Base-by-base conservation (phyloP, 1,140 invertebrate genomes). In the Leguminivora glycinivorella region DNA sequence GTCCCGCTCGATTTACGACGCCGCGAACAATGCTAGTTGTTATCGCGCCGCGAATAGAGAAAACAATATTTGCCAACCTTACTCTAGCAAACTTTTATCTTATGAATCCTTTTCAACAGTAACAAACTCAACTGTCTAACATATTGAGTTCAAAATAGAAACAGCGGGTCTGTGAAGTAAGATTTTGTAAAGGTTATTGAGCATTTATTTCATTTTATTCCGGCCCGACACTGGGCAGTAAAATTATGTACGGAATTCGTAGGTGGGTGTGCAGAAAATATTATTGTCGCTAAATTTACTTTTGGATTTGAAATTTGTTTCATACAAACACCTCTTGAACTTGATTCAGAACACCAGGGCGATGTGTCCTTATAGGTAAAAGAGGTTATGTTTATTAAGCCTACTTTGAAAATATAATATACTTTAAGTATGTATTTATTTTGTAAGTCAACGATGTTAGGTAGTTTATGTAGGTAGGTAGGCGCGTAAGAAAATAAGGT, bases 11-110 rank as follows among this genome's bases (percentile, higher is more conserved):
- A 83, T 81, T 83, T 83, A 82, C 82, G 74, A 75, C 75, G 71
- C 47, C 72, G 19, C 67, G 56, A 80, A 82, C 82, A 85, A 83
- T 83, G 70, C 73, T 38, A 47, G 78, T 84, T 82, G 79, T 83
- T 84, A 81, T 83, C 78, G 75, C 74, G 56, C 17, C 34, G 68
- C 73, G 73, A 77, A 75, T 74, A 71, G 70, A 73, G 69, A 72
- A 77, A 79, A 79, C 72, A 74, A 76, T 79, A 75, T 67, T 67
- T 67, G 31, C 38, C 58, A 26, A 31, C 29, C 34, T 63, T 34
- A 63, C 26, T 63, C 14, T 9, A 14, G 19, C 58, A 58, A 58
- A 52, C 17, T 52, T 52, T 52, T 52, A 52, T 10, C 47, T 52
- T 52, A 22, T 52, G 70, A 75, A 68, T 78, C 74, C 69, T 19